Conservation (phyloP, 2,888 invertebrate species). For the Ganaspis brasiliensis region DNA sequence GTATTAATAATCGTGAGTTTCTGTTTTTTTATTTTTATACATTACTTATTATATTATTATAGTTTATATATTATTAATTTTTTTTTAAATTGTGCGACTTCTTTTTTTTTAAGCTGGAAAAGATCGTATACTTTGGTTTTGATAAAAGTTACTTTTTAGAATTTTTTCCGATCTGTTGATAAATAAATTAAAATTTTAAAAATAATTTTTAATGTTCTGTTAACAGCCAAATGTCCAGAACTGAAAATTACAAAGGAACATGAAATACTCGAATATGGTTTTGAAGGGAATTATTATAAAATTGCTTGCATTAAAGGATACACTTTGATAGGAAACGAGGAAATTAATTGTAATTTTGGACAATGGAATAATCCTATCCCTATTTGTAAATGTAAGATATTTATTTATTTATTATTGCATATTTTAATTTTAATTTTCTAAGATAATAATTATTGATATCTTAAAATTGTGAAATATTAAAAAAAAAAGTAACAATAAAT, state of each 20-base stretch:
- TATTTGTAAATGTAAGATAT: neutral
- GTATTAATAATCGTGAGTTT: neutral
- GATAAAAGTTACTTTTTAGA: neutral
- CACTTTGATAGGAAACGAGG: neutral
- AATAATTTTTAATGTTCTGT: too few species aligned
- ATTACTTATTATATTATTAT: too few species aligned
- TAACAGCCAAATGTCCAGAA: neutral
- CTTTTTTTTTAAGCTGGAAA: too few species aligned
- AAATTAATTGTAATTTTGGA: neutral
- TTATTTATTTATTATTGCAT: neutral
- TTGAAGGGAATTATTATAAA: neutral
- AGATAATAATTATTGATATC: neutral
- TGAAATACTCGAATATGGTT: neutral
- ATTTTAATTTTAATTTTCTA: neutral
- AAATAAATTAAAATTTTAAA: too few species aligned
- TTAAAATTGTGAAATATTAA: too few species aligned
- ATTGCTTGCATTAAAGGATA: neutral
- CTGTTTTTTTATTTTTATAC: neutral
- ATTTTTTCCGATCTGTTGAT: neutral
- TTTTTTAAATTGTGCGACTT: neutral
- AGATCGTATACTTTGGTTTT: too few species aligned
- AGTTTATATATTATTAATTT: slow-evolving; percentile 3
- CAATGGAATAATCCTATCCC: neutral
- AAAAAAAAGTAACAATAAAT: too few species aligned
- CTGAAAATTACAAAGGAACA: neutral